phyloP scores from a whole-genome alignment of 2,888 invertebrate species.

The Coremacera marginata region DNA sequence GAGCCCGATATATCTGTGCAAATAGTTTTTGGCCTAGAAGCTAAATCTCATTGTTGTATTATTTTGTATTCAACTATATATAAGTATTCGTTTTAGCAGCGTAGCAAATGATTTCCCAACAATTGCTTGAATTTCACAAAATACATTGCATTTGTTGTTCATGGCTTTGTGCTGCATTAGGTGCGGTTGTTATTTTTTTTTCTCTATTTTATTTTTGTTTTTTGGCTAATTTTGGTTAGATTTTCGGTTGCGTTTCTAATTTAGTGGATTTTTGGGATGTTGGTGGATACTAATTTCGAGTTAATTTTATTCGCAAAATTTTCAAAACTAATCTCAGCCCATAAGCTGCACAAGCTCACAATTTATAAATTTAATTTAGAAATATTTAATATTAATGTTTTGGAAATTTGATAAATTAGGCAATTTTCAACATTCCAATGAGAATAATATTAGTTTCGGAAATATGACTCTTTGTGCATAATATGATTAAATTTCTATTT shows the following conservation, averaged over 20 bases:
- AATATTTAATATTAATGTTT: neutral
- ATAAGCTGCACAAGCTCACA: neutral
- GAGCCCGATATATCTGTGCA: no score
- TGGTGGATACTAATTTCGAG: constrained; percentile 27
- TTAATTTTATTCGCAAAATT: constrained; percentile 27
- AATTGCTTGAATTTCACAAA: no score
- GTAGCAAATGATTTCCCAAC: no score
- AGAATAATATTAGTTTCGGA: neutral
- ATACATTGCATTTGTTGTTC: no score
- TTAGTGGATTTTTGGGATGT: neutral
- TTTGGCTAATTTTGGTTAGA: neutral
- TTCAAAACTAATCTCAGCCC: constrained; percentile 24
- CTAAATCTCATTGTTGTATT: no score
- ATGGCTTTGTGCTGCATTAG: neutral
- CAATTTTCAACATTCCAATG: neutral
- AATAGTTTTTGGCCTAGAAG: no score
- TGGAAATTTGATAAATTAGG: neutral
- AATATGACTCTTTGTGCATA: neutral
- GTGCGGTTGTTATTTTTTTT: constrained; percentile 1
- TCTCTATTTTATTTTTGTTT: no score
- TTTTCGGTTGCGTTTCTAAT: constrained; percentile 13
- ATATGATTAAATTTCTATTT: no score
- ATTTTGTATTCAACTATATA: no score
- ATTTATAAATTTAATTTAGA: constrained; percentile 5
- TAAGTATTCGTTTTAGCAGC: no score